phyloP scores from a whole-genome alignment of 2,113 vertebrate genomes.

The Trinectes maculatus region DNA sequence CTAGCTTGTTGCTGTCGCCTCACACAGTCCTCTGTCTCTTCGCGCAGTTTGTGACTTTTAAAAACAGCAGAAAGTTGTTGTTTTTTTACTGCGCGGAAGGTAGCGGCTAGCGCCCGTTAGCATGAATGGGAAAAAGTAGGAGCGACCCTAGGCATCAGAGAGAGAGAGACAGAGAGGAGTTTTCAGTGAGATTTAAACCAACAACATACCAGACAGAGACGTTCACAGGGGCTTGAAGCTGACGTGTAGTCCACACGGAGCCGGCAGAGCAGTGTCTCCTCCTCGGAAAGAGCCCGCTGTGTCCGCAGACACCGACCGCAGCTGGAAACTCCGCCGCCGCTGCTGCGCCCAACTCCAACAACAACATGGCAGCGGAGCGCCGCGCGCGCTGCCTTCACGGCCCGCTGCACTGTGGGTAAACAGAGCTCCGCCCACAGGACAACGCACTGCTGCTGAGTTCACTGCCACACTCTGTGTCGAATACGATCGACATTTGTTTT shows the following conservation, averaged over 20 bases:
- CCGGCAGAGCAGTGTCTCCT: not conserved
- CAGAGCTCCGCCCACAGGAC: no score
- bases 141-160: not conserved
- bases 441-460: no score
- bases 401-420: not conserved
- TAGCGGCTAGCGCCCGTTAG: conserved; percentile 35
- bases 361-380: conserved; percentile 69
- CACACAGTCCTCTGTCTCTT: not conserved
- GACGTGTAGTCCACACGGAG: conserved; percentile 25
- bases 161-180: conserved; percentile 3
- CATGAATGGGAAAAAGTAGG: conserved; percentile 58
- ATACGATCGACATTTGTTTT: no score
- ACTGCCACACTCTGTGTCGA: no score
- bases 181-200: not conserved
- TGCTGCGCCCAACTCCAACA: no score
- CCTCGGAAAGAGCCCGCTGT: conserved; percentile 11
- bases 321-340: conserved; percentile 43
- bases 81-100: not conserved
- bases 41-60: not conserved
- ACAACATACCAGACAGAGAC: conserved; percentile 50
- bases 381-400: conserved; percentile 59
- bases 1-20: not conserved
- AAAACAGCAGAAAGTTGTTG: no score
- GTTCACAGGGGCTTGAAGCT: conserved; percentile 5
- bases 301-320: conserved; percentile 32